These are phyloP conservation scores for Cettia cetti DNA, from an alignment of 2,113 vertebrate genomes.

Conservation along the genomic window DNA sequence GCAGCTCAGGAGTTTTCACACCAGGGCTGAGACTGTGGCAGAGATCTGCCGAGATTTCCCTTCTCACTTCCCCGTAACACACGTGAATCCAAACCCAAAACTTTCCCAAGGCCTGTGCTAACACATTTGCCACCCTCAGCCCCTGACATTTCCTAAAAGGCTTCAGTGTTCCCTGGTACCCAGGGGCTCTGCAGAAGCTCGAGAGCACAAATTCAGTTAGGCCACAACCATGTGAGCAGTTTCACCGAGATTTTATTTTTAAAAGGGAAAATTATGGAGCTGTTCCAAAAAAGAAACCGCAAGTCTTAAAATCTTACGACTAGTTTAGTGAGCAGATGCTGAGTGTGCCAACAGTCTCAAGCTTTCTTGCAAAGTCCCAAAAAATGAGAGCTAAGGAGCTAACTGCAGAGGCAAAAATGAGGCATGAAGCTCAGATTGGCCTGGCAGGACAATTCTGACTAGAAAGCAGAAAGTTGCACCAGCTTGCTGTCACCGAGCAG, in stretches of 20 bases:
- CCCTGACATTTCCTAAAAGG: neutral
- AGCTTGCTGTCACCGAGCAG: neutral
- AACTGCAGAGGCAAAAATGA: neutral
- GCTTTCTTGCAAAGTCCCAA: neutral
- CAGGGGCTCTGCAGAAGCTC: neutral
- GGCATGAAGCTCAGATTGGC: neutral
- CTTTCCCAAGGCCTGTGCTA: neutral
- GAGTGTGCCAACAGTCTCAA: neutral
- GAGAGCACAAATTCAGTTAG: neutral
- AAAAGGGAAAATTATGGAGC: neutral
- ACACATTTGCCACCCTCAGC: neutral
- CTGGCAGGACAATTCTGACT: neutral
- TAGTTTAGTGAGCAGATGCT: conserved; percentile 11
- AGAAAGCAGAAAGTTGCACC: neutral
- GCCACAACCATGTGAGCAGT: neutral
- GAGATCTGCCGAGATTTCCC: neutral
- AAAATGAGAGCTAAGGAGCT: neutral
- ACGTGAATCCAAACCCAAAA: neutral
- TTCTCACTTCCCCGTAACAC: neutral
- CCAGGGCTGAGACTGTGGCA: rapidly evolving
- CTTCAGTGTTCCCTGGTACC: neutral
- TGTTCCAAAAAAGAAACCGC: neutral
- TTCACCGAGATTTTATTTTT: neutral
- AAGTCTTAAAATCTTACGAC: conserved; percentile 17
- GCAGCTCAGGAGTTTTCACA: neutral